Base-by-base conservation (phyloP, 2,113 vertebrate genomes). In the Hemiprocne comata region DNA sequence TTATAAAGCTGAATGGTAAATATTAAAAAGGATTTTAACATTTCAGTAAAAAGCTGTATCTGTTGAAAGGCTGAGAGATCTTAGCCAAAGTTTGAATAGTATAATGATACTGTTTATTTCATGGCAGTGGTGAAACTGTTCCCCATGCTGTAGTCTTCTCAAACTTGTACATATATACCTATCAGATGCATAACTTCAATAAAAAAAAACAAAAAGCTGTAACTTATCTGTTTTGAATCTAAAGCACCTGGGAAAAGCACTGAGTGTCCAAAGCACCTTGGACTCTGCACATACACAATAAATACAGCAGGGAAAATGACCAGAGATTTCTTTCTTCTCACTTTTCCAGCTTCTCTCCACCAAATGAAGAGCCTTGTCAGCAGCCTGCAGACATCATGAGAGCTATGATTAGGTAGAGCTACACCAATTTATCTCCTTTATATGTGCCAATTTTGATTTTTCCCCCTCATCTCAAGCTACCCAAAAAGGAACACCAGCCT, bases 321-420 rank as follows among this genome's bases (percentile, higher is more conserved):
- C 17, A 40, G 13, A 50, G 20, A 13, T 36, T 64, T 53, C 34
- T 51, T 72, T 19, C 38, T 38, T 53, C 34, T 40, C 11, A 15
- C 40, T 62, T 82, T 91, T 81, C 48, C 48, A 82, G 6, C 28
- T 58, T 54, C 28, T 28, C 38, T 46, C 12, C 28, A 17, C 7
- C 3, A 77, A 77, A 13, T 1, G 2, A 0, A 61, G 34, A 40
- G 13, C 10, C 0, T 9, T 44, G 29, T 7, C 74, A 36, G 60
- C 54, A 69, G 7, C 17, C n/a, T 16, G 21, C 0, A 25, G n/a
- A 13, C 16, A 44, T 8, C 0, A 13, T 0, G 2, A 34, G 10
- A 65, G 24, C 38, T 40, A 2, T 0, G 13, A 55, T 42, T 29
- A 46, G 2, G 7, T 4, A 78, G 53, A 72, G 40, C 33, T 33